Evolutionary conservation across 2,888 invertebrate genomes (phyloP).

Genomic region (Zaprionus obscuricornis): DNA sequence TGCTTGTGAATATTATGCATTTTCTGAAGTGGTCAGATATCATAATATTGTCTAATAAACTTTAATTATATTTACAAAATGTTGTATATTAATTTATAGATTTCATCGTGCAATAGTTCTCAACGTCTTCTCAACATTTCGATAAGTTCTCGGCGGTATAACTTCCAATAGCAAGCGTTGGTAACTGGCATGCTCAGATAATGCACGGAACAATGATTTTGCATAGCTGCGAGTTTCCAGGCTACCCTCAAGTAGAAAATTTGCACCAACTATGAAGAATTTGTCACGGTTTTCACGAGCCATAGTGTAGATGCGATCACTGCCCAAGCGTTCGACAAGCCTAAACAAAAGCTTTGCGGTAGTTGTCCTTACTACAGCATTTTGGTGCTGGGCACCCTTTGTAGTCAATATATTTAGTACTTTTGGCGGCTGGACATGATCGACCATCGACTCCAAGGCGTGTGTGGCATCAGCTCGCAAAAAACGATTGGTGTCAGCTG

Average conservation of each 20-base stretch:
- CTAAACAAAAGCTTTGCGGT: slow-evolving; percentile 90
- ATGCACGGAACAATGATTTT: slow-evolving; percentile 89
- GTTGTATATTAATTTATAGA: neutral
- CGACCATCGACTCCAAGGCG: slow-evolving; percentile 92
- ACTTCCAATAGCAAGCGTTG: slow-evolving; percentile 90
- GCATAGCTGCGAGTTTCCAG: slow-evolving; percentile 93
- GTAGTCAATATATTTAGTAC: slow-evolving; percentile 87
- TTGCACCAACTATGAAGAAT: slow-evolving; percentile 91
- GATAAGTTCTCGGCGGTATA: slow-evolving; percentile 90
- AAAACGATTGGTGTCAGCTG: slow-evolving; percentile 97
- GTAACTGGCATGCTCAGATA: slow-evolving; percentile 90
- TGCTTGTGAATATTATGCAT: no score
- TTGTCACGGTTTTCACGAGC: slow-evolving; percentile 91
- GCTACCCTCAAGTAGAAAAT: slow-evolving; percentile 93
- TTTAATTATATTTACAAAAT: no score
- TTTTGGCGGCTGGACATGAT: slow-evolving; percentile 88
- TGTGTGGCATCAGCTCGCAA: slow-evolving; percentile 92
- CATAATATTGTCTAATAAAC: no score
- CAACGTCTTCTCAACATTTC: slow-evolving; percentile 93
- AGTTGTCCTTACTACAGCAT: slow-evolving; percentile 93
- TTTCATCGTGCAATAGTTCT: slow-evolving; percentile 75
- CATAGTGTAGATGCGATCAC: slow-evolving; percentile 88
- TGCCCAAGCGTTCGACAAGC: slow-evolving; percentile 89
- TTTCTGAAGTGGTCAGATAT: no score
- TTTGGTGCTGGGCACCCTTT: slow-evolving; percentile 92